Evolutionary conservation across 1,140 invertebrate genomes (phyloP), one percentile per base, ranked within the genome.

Genomic region (Bradysia coprophila): DNA sequence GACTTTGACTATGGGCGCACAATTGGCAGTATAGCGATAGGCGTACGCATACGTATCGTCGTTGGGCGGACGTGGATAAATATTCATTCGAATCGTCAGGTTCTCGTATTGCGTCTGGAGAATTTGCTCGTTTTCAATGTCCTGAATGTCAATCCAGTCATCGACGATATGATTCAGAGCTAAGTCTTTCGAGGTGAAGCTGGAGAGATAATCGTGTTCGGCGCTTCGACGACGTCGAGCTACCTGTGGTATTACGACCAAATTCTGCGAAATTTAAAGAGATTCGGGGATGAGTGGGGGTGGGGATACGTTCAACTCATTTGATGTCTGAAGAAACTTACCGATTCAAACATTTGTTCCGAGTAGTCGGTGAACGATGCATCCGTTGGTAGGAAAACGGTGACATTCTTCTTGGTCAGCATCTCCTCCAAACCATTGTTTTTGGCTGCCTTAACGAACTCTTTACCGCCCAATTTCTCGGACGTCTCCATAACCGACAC

Each of bases 21-120:
- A 74, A 47, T 74, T 74, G 15, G 65, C 67, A 11, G 70, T 71
- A 37, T 49, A 59, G 6, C 53, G 54, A 40, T 48, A 59, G 19
- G 9, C 10, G 5, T 50, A 50, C 13, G 56, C 55, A 16, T 44
- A 24, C 1, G 51, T 62, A 48, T 53, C 61, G 42, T 48, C 59
- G 54, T 41, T 65, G 51, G 49, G 51, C 41, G 46, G 62, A 55
- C 49, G 57, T 43, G 66, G 62, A 54, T 73, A 78, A 24, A 67
- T 64, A 51, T 78, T 78, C 46, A 77, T 67, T 38, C 73, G 62
- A 41, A 75, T 68, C 28, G 61, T 63, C 42, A 66, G 65, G 41
- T 67, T 61, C 4, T 63, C 51, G 45, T 67, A 63, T 41, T 57
- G 57, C 40, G 53, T 63, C 23, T 56, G 48, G 21, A 67, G 43